Evolutionary conservation across 2,113 vertebrate genomes (phyloP), one percentile per base, ranked within the genome.

Genomic region (Sakesphorus luctuosus): DNA sequence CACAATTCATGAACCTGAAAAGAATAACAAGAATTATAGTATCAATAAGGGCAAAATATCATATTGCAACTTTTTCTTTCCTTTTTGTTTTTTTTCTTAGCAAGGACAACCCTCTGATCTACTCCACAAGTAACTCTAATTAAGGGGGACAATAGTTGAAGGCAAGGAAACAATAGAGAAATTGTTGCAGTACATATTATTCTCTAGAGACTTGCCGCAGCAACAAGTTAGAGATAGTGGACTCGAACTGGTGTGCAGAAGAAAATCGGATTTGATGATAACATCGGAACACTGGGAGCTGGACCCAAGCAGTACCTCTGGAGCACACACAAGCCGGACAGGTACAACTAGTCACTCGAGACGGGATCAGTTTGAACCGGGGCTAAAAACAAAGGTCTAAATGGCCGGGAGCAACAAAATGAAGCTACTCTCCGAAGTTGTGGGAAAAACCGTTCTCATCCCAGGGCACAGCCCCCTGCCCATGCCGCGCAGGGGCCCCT

Each of bases 1-100:
- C 99, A 99, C 98, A 99, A 98, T 98, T 99, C 99, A 65, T 99
- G 99, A 97, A 99, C 99, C 99, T 99, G 94, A 44, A 96, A 97
- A 47, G 35, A 84, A 55, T 77, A 71, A 86, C 38, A 61, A 38
- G 55, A 76, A 77, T 33, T 56, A 63, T 65, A 68, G 69, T 49
- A 75, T 74, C 36, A 90, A 52, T 73, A 44, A 71, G 72, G 65
- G 46, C 76, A 93, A 96, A 95, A 85, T 89, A 96, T 88, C 29
- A 18, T 67, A 56, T 96, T 96, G 90, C 80, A 96, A 58, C 61
- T 86, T 88, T 82, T 63, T 73, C 53, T 50, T 43, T 80, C 47
- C 36, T 85, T 91, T 96, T 92, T 80, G 47, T 63, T 73, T 56
- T 50, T 43, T 80, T 52, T 43, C 83, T 89, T 96, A 97, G 97